These are phyloP conservation scores for Melanogrammus aeglefinus DNA, from an alignment of 2,797 vertebrate species.

Conservation along the genomic window DNA sequence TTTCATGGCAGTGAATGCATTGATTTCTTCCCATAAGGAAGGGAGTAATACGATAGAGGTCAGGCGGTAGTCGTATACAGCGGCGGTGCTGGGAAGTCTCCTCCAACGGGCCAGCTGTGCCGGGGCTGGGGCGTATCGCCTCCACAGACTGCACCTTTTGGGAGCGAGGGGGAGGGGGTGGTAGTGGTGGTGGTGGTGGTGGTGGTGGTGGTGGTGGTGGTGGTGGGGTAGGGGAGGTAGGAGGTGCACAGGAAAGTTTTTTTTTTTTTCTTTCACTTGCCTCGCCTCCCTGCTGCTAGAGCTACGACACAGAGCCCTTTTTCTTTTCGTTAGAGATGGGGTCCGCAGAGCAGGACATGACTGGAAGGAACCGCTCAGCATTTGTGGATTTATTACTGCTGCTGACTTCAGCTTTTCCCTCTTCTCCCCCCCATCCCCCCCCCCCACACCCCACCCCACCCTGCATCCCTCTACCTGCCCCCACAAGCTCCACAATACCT, in stretches of 20 bases:
- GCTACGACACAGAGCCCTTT: conserved; percentile 60
- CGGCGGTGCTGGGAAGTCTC: conserved; percentile 50
- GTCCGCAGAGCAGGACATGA: conserved; percentile 56
- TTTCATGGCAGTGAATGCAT: conserved; percentile 66
- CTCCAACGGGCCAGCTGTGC: conserved; percentile 43
- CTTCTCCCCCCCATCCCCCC: conserved; percentile 36
- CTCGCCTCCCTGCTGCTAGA: conserved; percentile 59
- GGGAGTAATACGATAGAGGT: conserved; percentile 55
- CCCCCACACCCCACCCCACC: not conserved
- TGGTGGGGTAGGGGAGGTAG: conserved; percentile 24
- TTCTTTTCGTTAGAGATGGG: conserved; percentile 50
- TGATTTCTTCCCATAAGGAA: conserved; percentile 56
- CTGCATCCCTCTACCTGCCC: conserved; percentile 25
- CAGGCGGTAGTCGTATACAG: conserved; percentile 60
- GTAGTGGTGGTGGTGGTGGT: conserved; percentile 8
- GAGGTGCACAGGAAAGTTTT: too few relatives aligned
- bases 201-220: not conserved
- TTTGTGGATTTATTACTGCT: conserved; percentile 65
- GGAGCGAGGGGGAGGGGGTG: not conserved
- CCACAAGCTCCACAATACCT: conserved; percentile 49
- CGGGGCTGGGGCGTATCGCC: not conserved
- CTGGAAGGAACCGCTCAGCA: conserved; percentile 60
- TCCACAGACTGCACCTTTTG: conserved; percentile 49
- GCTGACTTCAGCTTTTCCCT: conserved; percentile 67
- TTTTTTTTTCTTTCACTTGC: conserved; percentile 35